Base-by-base conservation (phyloP, 2,888 invertebrate genomes). In the Eledona agricola region DNA sequence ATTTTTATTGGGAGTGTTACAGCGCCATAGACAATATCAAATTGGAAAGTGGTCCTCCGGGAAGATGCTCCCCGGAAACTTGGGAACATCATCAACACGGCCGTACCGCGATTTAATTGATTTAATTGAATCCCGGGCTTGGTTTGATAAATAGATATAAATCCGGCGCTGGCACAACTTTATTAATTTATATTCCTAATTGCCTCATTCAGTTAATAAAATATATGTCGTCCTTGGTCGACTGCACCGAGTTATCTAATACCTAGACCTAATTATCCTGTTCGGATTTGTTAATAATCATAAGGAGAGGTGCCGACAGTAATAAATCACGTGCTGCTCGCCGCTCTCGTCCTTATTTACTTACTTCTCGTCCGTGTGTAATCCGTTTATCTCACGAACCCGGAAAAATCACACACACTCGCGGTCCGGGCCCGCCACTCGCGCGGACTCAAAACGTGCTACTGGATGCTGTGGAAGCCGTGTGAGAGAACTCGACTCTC, bases 381-480 rank as follows among this genome's bases (percentile, higher is more conserved):
- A n/a, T 50, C 50, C 50, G 50, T 23, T 31, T 31, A 37, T 47
- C 28, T 37, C 35, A 37, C 47, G 29, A 9, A 19, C 10, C 19
- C 26, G 19, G 11, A 32, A 22, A 43, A 31, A 32, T 23, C 22
- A 9, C 26, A 19, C 32, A 35, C 22, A 26, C 32, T 46, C 46
- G 16, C 47, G 15, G 16, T 40, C 34, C 25, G 42, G 37, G 13
- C 38, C 26, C 34, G 49, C 32, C 15, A n/a, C 32, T 3, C 4
- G 4, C 26, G 4, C 7, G 32, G 6, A 10, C 15, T 49, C 5
- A 9, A 23, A 38, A 11, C 43, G 60, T 59, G 60, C 52, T 59
- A 65, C 63, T 65, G 63, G 61, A 57, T 46, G 60, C 47, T 46
- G 51, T 53, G 57, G 32, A 52, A 55, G 51, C 59, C 50, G 50